Percentiles rank a stretch among this genome's conserved stretches.
phyloP scores from a whole-genome alignment of 1,140 invertebrate species.

The Diplogasteroides magnus region DNA sequence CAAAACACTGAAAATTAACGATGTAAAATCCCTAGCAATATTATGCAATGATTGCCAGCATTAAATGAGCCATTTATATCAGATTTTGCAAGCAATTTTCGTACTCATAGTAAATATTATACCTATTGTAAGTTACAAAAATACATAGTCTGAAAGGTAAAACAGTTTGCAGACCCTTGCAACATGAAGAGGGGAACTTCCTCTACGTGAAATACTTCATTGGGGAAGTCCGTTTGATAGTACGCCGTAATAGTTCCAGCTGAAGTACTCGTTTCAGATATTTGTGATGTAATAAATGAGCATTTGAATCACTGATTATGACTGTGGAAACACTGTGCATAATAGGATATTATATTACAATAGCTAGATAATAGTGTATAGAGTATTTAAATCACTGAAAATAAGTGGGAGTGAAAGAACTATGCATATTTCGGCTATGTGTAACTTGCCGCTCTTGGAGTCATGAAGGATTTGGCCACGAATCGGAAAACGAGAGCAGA shows the following conservation, averaged over 20 bases:
- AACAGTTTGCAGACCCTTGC: conserved; percentile 70
- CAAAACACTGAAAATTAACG: conserved; percentile 64
- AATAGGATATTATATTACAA: too few relatives aligned
- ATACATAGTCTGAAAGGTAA: conserved; percentile 13
- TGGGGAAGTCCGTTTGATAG: conserved; percentile 84
- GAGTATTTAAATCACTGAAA: not conserved
- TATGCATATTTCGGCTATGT: not conserved
- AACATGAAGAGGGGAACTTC: conserved; percentile 86
- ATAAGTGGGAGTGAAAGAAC: not conserved
- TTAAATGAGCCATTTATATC: conserved; percentile 49
- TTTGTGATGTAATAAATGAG: not conserved
- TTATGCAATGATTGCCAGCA: conserved; percentile 16
- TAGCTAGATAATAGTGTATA: not conserved
- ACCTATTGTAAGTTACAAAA: too few relatives aligned
- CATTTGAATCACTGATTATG: too few relatives aligned
- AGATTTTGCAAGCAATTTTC: too few relatives aligned
- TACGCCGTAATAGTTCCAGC: conserved; percentile 86
- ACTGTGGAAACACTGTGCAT: too few relatives aligned
- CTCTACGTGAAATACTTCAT: conserved; percentile 92
- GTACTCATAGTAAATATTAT: too few relatives aligned
- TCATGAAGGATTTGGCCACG: conserved; percentile 35
- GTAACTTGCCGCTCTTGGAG: conserved; percentile 27
- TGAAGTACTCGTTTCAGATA: conserved; percentile 1
- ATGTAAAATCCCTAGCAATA: conserved; percentile 19
- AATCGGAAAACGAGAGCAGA: conserved; percentile 88